These are phyloP conservation scores for Oligia latruncula DNA, from an alignment of 2,888 invertebrate genomes.

Conservation along the genomic window DNA sequence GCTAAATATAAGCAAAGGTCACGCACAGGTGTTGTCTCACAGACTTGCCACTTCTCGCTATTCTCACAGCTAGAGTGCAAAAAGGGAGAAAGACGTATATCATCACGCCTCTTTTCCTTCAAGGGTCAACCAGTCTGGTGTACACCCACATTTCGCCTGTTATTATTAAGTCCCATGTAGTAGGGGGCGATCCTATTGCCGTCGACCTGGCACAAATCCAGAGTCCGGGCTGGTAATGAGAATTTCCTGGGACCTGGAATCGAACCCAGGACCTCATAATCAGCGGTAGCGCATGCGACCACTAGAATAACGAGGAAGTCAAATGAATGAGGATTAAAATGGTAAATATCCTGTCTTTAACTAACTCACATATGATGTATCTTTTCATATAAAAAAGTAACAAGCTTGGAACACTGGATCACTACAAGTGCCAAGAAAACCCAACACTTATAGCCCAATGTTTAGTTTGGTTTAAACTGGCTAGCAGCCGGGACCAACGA, in stretches of 20 bases:
- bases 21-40: slow-evolving; percentile 74
- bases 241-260: neutral
- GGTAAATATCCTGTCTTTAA: neutral
- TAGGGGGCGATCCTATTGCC: neutral
- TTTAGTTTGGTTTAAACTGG: neutral
- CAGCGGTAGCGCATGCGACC: neutral
- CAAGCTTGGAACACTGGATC: neutral
- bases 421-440: neutral
- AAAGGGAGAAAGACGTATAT: neutral
- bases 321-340: neutral
- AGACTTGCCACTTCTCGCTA: slow-evolving; percentile 35
- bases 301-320: neutral
- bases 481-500: neutral
- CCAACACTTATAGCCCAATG: neutral
- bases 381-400: neutral
- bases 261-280: neutral
- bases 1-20: slow-evolving; percentile 79
- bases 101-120: neutral
- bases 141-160: neutral
- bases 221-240: neutral
- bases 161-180: neutral
- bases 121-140: neutral
- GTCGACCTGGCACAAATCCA: neutral
- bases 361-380: neutral
- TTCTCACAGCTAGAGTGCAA: slow-evolving; percentile 1